These are phyloP conservation scores for Pheosia tremula DNA, from an alignment of 2,888 invertebrate genomes.

Conservation along the genomic window DNA sequence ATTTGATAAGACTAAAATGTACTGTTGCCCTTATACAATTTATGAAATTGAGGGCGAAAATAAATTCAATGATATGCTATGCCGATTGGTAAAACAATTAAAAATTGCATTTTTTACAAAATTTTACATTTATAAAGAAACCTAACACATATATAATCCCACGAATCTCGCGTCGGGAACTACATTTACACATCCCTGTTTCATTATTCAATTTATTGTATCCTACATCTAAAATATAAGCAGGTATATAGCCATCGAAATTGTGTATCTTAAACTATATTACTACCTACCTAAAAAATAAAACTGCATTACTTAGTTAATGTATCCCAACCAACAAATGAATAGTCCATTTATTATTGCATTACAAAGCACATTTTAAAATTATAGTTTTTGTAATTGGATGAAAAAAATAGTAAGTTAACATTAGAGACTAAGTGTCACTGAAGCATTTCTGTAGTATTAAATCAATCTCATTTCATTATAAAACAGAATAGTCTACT, in stretches of 20 bases:
- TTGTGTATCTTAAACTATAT: background rate
- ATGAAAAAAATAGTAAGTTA: too few relatives aligned
- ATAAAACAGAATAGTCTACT: too few relatives aligned
- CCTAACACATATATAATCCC: constrained; percentile 23
- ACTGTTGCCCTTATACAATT: background rate
- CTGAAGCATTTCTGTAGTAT: too few relatives aligned
- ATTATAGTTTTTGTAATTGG: too few relatives aligned
- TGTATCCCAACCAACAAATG: too few relatives aligned
- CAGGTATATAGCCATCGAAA: constrained; percentile 1
- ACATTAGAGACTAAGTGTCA: too few relatives aligned
- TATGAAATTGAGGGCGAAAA: too few relatives aligned
- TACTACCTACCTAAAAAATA: too few relatives aligned
- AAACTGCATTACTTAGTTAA: too few relatives aligned
- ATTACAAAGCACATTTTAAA: too few relatives aligned
- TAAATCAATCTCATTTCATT: too few relatives aligned
- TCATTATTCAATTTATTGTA: constrained; percentile 20
- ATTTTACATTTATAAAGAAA: constrained; percentile 7
- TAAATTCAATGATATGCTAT: background rate
- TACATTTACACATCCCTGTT: constrained; percentile 27
- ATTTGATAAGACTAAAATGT: background rate
- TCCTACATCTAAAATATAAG: background rate
- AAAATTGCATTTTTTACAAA: background rate
- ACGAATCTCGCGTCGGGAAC: constrained; percentile 34
- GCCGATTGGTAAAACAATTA: constrained; percentile 24
- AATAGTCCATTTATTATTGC: too few relatives aligned